phyloP scores from a whole-genome alignment of 2,113 vertebrate species.

The Candoia aspera region DNA sequence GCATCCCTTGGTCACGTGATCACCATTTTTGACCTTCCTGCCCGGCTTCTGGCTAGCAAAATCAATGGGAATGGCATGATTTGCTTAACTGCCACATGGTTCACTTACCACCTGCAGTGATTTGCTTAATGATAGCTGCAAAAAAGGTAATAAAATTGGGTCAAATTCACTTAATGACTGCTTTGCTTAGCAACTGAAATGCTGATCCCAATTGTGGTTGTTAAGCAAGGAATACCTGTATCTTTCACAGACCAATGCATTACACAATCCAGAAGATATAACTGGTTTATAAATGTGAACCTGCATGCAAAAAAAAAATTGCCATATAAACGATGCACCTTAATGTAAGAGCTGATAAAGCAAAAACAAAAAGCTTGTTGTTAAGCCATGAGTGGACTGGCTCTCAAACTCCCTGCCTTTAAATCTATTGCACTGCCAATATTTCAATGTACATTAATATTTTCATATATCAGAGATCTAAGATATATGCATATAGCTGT shows the following conservation, averaged over 20 bases:
- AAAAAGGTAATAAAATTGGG: too few relatives aligned
- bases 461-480: background rate
- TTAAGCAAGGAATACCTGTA: too few relatives aligned
- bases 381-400: fast-evolving
- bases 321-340: background rate
- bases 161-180: too few relatives aligned
- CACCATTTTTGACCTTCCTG: too few relatives aligned
- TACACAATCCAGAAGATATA: background rate
- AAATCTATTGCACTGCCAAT: background rate
- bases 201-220: too few relatives aligned
- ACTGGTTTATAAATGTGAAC: background rate
- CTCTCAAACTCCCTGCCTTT: background rate
- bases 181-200: too few relatives aligned
- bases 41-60: too few relatives aligned
- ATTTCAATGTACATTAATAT: background rate
- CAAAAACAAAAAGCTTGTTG: background rate
- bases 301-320: background rate
- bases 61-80: too few relatives aligned
- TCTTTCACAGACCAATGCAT: slow-evolving; percentile 1
- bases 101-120: too few relatives aligned
- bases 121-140: too few relatives aligned
- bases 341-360: background rate
- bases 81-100: too few relatives aligned
- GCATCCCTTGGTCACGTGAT: too few relatives aligned
- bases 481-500: background rate